Conservation (phyloP, 2,797 vertebrate genomes). For the Characodon lateralis region DNA sequence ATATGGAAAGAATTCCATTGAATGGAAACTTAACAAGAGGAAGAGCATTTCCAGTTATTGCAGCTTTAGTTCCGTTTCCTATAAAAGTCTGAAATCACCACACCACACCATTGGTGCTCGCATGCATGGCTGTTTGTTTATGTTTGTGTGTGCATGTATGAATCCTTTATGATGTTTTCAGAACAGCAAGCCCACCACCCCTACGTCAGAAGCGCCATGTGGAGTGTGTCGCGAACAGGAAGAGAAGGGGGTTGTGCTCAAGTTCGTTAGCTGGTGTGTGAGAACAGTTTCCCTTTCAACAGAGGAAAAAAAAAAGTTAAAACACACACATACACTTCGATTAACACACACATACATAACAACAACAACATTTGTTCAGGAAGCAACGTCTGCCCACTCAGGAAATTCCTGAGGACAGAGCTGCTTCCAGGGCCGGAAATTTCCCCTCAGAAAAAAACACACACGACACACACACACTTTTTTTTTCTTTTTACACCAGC, state of each 20-base stretch:
- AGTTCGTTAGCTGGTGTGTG: conserved; percentile 71
- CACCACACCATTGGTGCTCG: not conserved
- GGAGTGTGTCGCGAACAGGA: conserved; percentile 73
- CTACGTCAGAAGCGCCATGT: conserved; percentile 54
- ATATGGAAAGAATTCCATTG: not conserved
- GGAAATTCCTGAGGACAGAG: conserved; percentile 98
- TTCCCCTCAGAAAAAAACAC: conserved; percentile 88
- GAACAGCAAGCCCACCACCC: conserved; percentile 9
- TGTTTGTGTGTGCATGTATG: not conserved
- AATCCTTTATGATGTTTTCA: conserved; percentile 11
- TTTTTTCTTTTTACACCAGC: conserved; percentile 26
- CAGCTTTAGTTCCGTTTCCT: conserved; percentile 12
- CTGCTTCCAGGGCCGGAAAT: conserved; percentile 99
- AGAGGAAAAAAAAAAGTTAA: conserved; percentile 67
- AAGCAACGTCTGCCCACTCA: conserved; percentile 98
- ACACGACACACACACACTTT: conserved; percentile 32
- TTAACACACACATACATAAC: conserved; percentile 39
- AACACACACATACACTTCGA: conserved; percentile 25
- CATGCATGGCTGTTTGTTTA: not conserved
- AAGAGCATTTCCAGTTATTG: conserved; percentile 1
- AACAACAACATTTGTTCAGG: conserved; percentile 92
- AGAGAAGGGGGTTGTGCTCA: conserved; percentile 63
- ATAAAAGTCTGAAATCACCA: conserved; percentile 17
- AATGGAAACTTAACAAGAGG: conserved; percentile 14
- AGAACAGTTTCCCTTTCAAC: conserved; percentile 93